Base-by-base conservation (phyloP, 2,888 invertebrate species). In the Apotomis betuletana region DNA sequence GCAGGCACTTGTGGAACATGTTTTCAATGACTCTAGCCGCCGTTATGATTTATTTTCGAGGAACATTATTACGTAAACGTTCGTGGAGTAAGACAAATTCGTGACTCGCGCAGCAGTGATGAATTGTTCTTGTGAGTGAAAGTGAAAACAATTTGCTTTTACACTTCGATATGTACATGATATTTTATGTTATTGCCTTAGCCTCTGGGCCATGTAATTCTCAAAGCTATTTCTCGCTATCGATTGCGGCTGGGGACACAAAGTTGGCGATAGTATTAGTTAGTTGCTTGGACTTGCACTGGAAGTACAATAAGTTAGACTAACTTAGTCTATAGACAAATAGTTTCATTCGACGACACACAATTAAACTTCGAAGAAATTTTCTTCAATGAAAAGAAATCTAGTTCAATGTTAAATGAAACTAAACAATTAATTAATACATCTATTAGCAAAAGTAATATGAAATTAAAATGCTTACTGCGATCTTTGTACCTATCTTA, bases 11-110 rank as follows among this genome's bases (percentile, higher is more conserved):
- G 86, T 89, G 87, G 85, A 89, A 88, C 87, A 89, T 87, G 85
- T 86, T 86, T 87, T 89, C 88, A 87, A 89, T 89, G 89, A 89
- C 27, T 27, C 81, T 74, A 76, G 78, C 81, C 83, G 79, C 82
- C 81, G 82, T 83, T 87, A 87, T 88, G 88, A 91, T 91, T 90
- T 89, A 90, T 89, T 86, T 85, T 78, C 81, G 77, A 82, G 82
- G 80, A 82, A 84, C 83, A 83, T 83, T 83, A 85, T 85, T 79
- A 81, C 76, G 77, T 77, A 79, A 79, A 73, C 76, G 77, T 77
- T 77, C 74, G 74, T 74, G 74, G 73, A 71, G 80, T 84, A 80
- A 82, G 80, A 84, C 82, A 82, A 82, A 85, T 86, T 83, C 77
- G 78, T 83, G 80, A 81, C 75, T 80, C 78, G 79, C 76, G 79